phyloP scores from a whole-genome alignment of 2,888 invertebrate genomes.

The Andrena praecox region DNA sequence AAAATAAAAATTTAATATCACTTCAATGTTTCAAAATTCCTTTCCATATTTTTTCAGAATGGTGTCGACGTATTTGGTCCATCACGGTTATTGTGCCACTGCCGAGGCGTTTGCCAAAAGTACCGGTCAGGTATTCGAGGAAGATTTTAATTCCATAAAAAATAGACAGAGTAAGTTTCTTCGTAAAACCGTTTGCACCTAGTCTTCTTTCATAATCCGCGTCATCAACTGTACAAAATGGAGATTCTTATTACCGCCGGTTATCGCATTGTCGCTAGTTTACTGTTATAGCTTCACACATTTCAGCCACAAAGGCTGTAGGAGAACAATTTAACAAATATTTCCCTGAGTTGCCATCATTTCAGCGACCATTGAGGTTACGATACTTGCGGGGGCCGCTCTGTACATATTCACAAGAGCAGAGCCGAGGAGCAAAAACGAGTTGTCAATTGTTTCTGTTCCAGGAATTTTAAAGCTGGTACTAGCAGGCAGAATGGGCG shows the following conservation, averaged over 20 bases:
- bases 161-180: constrained; percentile 92
- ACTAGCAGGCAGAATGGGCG: constrained; percentile 96
- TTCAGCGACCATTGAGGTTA: not conserved
- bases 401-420: not conserved
- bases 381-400: not conserved
- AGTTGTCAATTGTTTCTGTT: constrained; percentile 6
- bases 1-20: not conserved
- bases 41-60: constrained; percentile 88
- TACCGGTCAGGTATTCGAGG: constrained; percentile 95
- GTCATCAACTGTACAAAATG: not conserved
- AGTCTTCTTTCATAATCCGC: not conserved
- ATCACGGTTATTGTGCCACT: constrained; percentile 98
- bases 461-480: constrained; percentile 97
- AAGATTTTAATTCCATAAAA: constrained; percentile 97
- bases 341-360: too few relatives aligned
- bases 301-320: too few relatives aligned
- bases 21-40: not conserved
- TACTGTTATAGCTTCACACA: too few relatives aligned
- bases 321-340: too few relatives aligned
- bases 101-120: constrained; percentile 97
- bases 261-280: too few relatives aligned
- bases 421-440: not conserved
- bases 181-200: not conserved
- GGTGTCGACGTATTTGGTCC: constrained; percentile 98
- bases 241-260: not conserved